Evolutionary conservation across 2,888 invertebrate genomes (phyloP).

Genomic region (Coelopa pilipes): DNA sequence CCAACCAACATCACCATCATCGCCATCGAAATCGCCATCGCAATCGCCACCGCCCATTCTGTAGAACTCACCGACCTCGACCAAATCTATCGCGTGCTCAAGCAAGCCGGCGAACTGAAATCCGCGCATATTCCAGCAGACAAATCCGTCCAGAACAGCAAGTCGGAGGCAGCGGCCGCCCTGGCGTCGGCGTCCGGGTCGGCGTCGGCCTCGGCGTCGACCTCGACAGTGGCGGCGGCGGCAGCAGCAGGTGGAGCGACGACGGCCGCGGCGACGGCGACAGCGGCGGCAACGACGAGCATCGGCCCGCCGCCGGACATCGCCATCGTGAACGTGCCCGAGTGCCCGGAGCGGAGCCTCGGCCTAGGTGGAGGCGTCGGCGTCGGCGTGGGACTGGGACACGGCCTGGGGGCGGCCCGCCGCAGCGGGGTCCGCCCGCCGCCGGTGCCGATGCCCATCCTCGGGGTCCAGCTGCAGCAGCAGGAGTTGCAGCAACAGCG

Average conservation of each 20-base stretch:
- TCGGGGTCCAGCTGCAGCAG: slow-evolving; percentile 63
- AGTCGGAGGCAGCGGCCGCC: slow-evolving; percentile 44
- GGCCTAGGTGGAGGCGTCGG: slow-evolving; percentile 40
- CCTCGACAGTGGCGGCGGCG: slow-evolving; percentile 12
- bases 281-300: slow-evolving; percentile 41
- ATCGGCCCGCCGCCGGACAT: slow-evolving; percentile 55
- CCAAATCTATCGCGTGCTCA: slow-evolving; percentile 93
- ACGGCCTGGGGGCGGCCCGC: slow-evolving; percentile 50
- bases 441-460: slow-evolving; percentile 61
- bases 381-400: slow-evolving; percentile 22
- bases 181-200: slow-evolving; percentile 38
- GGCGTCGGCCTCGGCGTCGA: slow-evolving; percentile 14
- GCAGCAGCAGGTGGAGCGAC: slow-evolving; percentile 39
- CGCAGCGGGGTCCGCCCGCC: slow-evolving; percentile 60
- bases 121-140: slow-evolving; percentile 72
- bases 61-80: slow-evolving; percentile 76
- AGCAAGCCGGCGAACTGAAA: slow-evolving; percentile 85
- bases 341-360: slow-evolving; percentile 55
- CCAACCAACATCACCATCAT: slow-evolving; percentile 5
- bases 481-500: slow-evolving; percentile 66
- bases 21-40: slow-evolving; percentile 27
- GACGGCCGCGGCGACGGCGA: slow-evolving; percentile 10
- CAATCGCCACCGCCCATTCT: slow-evolving; percentile 44
- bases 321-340: slow-evolving; percentile 65
- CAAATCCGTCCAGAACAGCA: slow-evolving; percentile 59